These are phyloP conservation scores for Spilogale gracilis DNA, from an alignment of 2,113 vertebrate species.

Conservation along the genomic window DNA sequence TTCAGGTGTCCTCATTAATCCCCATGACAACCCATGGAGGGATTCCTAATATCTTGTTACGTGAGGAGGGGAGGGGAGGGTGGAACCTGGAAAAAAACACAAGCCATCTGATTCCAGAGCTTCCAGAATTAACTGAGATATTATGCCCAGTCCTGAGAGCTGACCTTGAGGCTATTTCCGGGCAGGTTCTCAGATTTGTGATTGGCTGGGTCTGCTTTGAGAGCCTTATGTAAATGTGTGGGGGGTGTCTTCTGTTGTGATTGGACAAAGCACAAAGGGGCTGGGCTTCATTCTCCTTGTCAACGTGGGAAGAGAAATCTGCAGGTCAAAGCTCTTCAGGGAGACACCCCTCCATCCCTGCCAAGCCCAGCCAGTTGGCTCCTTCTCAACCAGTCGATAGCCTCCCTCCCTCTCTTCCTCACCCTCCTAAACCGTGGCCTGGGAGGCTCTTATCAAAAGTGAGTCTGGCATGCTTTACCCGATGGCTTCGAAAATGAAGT, in stretches of 20 bases:
- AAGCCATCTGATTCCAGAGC: not conserved
- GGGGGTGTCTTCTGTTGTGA: not conserved
- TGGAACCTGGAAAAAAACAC: not conserved
- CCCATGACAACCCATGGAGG: not conserved
- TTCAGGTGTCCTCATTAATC: not conserved
- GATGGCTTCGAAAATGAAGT: not conserved
- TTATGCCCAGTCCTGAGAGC: not conserved
- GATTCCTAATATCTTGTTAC: not conserved
- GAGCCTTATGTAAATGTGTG: accelerated
- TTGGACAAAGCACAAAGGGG: not conserved
- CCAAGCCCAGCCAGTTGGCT: too few species aligned
- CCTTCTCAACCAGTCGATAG: not conserved
- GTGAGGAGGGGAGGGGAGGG: not conserved
- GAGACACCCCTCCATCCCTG: not conserved
- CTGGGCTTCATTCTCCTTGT: not conserved
- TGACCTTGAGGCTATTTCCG: accelerated
- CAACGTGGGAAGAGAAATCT: not conserved
- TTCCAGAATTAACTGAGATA: not conserved
- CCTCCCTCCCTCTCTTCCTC: too few species aligned
- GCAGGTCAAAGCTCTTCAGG: not conserved
- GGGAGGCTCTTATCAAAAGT: too few species aligned
- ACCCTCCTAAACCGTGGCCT: accelerated
- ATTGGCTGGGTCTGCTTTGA: not conserved
- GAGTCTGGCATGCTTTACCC: not conserved
- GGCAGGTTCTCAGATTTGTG: not conserved